Conservation (phyloP, 2,888 invertebrate species). For the Rhopalosiphum nymphaeae region DNA sequence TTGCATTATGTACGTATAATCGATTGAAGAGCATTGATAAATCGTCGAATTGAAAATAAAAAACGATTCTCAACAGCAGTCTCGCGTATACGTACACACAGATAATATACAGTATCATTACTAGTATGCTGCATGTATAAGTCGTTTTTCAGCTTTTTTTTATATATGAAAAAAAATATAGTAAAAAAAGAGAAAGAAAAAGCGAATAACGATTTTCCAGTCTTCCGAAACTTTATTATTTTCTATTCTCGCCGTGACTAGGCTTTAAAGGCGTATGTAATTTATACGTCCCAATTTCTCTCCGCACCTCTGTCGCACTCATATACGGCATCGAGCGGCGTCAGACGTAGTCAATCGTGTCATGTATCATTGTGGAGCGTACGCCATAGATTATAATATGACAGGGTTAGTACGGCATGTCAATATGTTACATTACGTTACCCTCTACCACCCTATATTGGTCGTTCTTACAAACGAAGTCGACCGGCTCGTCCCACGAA, state of each 20-base stretch:
- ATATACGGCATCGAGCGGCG: not conserved
- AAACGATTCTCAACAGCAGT: not conserved
- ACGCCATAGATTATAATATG: not conserved
- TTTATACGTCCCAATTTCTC: not conserved
- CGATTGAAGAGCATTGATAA: not conserved
- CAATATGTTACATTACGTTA: not conserved
- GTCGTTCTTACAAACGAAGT: not conserved
- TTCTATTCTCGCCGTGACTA: not conserved
- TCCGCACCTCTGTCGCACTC: not conserved
- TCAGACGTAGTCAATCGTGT: not conserved
- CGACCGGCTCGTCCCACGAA: not conserved
- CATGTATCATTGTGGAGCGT: not conserved
- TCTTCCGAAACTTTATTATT: not conserved
- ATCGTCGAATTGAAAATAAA: not conserved
- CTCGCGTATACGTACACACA: not conserved
- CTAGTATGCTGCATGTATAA: not conserved
- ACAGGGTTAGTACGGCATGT: not conserved
- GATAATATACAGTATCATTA: not conserved
- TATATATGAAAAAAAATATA: not conserved
- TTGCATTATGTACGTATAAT: not conserved
- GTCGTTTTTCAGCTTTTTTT: not conserved
- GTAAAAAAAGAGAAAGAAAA: not conserved
- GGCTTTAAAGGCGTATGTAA: not conserved
- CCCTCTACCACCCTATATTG: not conserved
- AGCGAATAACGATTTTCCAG: constrained; percentile 5